These are phyloP conservation scores for Microdon myrmicae DNA, from an alignment of 2,888 invertebrate species.

Conservation along the genomic window DNA sequence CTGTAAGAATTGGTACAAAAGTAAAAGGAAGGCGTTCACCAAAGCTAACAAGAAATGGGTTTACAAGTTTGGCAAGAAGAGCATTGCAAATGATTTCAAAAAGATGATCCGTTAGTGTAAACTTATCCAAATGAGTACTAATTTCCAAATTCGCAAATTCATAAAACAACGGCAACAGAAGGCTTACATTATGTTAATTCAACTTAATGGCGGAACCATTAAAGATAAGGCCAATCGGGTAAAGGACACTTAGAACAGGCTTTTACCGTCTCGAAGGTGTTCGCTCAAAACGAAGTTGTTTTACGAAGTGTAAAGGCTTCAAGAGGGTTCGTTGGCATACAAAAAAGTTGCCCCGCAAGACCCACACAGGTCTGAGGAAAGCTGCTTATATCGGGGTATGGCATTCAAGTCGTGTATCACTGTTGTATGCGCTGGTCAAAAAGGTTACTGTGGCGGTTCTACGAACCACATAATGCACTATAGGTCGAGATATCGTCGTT, in stretches of 20 bases:
- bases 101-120: constrained; percentile 99
- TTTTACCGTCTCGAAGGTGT: constrained; percentile 88
- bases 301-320: constrained; percentile 99
- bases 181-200: constrained; percentile 99
- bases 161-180: constrained; percentile 98
- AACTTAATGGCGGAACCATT: constrained; percentile 95
- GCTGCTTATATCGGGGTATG: constrained; percentile 99
- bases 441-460: too few relatives aligned
- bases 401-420: constrained; percentile 99
- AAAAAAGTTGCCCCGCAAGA: constrained; percentile 99
- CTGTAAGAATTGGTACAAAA: too few relatives aligned
- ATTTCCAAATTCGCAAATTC: constrained; percentile 98
- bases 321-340: constrained; percentile 99
- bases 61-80: constrained; percentile 94
- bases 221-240: constrained; percentile 98
- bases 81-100: constrained; percentile 94
- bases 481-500: too few relatives aligned
- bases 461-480: too few relatives aligned
- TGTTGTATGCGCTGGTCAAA: constrained; percentile 91
- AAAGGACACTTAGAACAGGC: constrained; percentile 92
- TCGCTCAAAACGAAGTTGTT: constrained; percentile 98
- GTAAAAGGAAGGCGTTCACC: constrained; percentile 99
- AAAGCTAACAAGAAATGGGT: constrained; percentile 99
- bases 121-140: constrained; percentile 94
- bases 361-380: constrained; percentile 98